Conservation (phyloP, 2,113 vertebrate species). For the Malurus alboscapulatus region DNA sequence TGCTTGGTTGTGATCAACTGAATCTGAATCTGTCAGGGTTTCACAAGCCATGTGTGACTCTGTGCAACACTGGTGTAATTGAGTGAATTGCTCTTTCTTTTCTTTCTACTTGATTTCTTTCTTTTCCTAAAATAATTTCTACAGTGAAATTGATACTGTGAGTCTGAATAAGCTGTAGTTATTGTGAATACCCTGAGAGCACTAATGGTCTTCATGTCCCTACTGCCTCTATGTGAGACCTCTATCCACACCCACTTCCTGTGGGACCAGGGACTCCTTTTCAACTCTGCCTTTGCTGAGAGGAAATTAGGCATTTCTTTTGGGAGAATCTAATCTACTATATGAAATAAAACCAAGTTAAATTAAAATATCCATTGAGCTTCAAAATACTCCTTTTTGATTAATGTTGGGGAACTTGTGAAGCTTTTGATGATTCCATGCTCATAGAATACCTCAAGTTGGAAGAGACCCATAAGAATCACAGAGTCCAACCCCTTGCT, state of each 20-base stretch:
- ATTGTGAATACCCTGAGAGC: background rate
- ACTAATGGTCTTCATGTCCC: background rate
- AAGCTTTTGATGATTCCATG: background rate
- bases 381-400: background rate
- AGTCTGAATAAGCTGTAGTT: background rate
- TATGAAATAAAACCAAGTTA: background rate
- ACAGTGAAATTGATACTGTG: background rate
- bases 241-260: background rate
- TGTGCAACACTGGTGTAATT: background rate
- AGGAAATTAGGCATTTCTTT: background rate
- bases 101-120: background rate
- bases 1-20: background rate
- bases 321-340: background rate
- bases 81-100: background rate
- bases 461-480: background rate
- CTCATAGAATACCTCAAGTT: background rate
- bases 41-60: background rate
- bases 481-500: background rate
- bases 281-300: background rate
- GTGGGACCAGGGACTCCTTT: background rate
- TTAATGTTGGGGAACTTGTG: background rate
- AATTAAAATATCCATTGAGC: background rate
- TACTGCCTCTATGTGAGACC: background rate
- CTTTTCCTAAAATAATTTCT: background rate
- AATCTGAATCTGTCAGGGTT: background rate